phyloP scores from a whole-genome alignment of 2,797 vertebrate genomes.

The Diplodus sargus region DNA sequence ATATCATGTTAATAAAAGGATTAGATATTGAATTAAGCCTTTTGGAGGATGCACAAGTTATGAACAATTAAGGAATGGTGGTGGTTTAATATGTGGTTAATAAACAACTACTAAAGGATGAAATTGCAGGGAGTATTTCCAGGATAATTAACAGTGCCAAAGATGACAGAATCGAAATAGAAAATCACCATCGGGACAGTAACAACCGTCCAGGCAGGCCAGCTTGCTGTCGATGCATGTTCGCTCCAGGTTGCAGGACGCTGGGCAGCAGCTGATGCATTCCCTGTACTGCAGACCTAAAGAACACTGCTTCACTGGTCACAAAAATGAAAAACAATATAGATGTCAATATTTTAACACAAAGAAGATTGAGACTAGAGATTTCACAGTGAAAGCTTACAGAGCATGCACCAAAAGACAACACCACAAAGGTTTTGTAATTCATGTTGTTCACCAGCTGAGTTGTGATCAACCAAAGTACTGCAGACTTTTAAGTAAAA shows the following conservation, averaged over 20 bases:
- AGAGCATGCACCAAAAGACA: neutral
- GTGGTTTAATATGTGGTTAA: neutral
- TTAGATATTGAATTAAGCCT: neutral
- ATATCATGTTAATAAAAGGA: neutral
- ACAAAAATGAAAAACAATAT: constrained; percentile 35
- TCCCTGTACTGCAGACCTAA: constrained; percentile 88
- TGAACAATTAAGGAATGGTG: neutral
- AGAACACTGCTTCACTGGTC: constrained; percentile 83
- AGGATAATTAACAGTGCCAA: too few relatives aligned
- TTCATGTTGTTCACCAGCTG: neutral
- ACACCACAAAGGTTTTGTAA: neutral
- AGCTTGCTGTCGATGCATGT: constrained; percentile 94
- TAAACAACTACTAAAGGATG: too few relatives aligned
- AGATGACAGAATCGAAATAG: neutral
- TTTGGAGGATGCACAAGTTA: neutral
- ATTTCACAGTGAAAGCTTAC: neutral
- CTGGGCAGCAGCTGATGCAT: constrained; percentile 94
- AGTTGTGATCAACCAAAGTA: neutral
- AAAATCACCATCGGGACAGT: constrained; percentile 90
- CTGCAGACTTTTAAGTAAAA: neutral
- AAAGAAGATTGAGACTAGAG: neutral
- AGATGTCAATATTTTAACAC: constrained; percentile 9
- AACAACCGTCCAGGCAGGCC: constrained; percentile 95
- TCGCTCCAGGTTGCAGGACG: constrained; percentile 87
- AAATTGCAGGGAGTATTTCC: neutral